These are phyloP conservation scores for Scaptomyza reducta DNA, from an alignment of 2,888 invertebrate species.

Conservation along the genomic window DNA sequence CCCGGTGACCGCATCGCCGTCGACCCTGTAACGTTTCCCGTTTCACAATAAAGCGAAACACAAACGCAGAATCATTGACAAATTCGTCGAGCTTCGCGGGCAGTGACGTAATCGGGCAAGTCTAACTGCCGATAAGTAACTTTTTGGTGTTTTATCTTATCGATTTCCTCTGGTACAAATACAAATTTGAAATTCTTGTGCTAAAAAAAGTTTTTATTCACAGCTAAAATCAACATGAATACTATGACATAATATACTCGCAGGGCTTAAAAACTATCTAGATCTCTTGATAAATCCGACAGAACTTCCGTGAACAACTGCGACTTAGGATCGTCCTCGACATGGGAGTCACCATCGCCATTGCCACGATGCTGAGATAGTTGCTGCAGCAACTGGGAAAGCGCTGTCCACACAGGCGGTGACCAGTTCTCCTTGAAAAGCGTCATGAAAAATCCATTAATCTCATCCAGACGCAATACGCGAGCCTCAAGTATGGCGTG, in stretches of 20 bases:
- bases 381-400: constrained; percentile 73
- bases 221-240: constrained; percentile 21
- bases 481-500: constrained; percentile 85
- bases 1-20: constrained; percentile 29
- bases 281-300: constrained; percentile 82
- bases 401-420: constrained; percentile 77
- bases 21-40: constrained; percentile 26
- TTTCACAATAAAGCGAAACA: constrained; percentile 25
- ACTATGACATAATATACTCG: constrained; percentile 34
- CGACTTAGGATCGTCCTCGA: constrained; percentile 77
- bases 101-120: constrained; percentile 43
- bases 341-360: constrained; percentile 16
- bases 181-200: constrained; percentile 28
- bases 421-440: constrained; percentile 89
- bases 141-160: constrained; percentile 39
- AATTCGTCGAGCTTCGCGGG: constrained; percentile 26
- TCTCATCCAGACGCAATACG: constrained; percentile 86
- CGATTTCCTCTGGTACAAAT: constrained; percentile 4
- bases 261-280: constrained; percentile 73
- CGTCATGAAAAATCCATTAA: constrained; percentile 88
- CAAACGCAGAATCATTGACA: constrained; percentile 11
- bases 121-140: constrained; percentile 39
- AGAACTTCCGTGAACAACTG: constrained; percentile 83
- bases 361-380: constrained; percentile 52
- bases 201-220: constrained; percentile 58